A percentile compares a stretch with the other conserved stretches of the same genome.
Evolutionary conservation across 2,888 invertebrate species (phyloP).

Genomic region (Amblyteles armatorius): DNA sequence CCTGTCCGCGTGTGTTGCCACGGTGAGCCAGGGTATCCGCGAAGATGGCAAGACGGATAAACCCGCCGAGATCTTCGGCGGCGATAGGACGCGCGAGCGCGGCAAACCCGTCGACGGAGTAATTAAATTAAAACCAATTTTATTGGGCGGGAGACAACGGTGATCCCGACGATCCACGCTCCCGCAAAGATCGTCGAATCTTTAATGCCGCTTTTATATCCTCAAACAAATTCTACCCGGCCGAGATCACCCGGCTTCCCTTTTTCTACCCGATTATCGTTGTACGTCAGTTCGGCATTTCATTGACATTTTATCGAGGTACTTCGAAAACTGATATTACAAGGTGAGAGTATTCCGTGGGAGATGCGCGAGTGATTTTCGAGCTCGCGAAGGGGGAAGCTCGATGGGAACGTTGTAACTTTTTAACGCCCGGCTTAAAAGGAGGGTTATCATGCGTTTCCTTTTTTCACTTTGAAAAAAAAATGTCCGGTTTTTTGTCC

Average conservation of each 20-base stretch:
- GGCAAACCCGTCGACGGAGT: conserved; percentile 67
- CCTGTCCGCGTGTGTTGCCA: conserved; percentile 68
- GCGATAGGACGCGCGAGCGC: conserved; percentile 73
- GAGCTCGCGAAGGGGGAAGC: conserved; percentile 8
- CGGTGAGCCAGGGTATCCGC: conserved; percentile 55
- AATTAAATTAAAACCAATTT: conserved; percentile 82
- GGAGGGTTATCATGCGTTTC: background rate
- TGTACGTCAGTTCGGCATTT: conserved; percentile 71
- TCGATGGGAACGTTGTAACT: background rate
- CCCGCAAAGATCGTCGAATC: conserved; percentile 56
- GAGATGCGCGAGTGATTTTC: conserved; percentile 29
- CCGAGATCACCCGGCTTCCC: conserved; percentile 68
- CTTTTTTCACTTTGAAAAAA: background rate
- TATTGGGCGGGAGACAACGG: conserved; percentile 70
- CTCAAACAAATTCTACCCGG: conserved; percentile 79
- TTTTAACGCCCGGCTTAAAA: background rate
- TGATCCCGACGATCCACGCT: conserved; percentile 61
- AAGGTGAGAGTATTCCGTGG: conserved; percentile 25
- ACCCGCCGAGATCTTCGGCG: conserved; percentile 78
- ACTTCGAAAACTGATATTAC: conserved; percentile 67
- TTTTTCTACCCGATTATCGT: conserved; percentile 69
- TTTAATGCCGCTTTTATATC: conserved; percentile 80
- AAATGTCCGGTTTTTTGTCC: conserved; percentile 1
- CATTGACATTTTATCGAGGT: conserved; percentile 74
- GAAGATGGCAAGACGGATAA: conserved; percentile 74